Base-by-base conservation (phyloP, 1,140 invertebrate species). In the Cylas formicarius region DNA sequence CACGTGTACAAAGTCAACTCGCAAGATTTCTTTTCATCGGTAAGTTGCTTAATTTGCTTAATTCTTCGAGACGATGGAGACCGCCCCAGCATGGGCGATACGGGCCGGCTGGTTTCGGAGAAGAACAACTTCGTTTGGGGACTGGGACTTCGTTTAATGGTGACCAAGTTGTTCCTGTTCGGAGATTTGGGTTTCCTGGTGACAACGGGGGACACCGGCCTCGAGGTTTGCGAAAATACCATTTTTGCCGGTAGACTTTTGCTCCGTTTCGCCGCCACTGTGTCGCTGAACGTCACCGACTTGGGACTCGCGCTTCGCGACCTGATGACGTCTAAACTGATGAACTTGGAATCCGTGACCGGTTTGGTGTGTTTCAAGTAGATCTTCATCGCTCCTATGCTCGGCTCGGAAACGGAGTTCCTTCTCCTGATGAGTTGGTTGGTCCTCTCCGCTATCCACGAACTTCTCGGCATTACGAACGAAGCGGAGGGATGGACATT, bases 281-380 rank as follows among this genome's bases (percentile, higher is more conserved):
- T 37, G 20, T 52, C 46, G 37, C 47, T 35, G 37, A 54, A 57
- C 11, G 71, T 47, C 3, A 58, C 44, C 1, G 54, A 51, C 48
- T 61, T 60, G 4, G 59, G 59, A 24, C 58, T 59, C n/a, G 35
- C 56, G 6, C 58, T 61, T 45, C 63, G 53, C 1, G 63, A 64
- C 9, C 62, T 44, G 18, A 58, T 35, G 8, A 52, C 38, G 52
- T 86, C 82, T 67, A 78, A 75, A 46, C 71, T 73, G 55, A 73
- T 74, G 62, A 86, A 85, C 51, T 76, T 74, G 0, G 83, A 86
- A 50, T 81, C 72, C 3, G 76, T 77, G 0, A 85, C 82, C 10
- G 82, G 80, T 60, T 75, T 77, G 41, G 78, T 80, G 46, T 81
- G 71, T 10, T 74, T 67, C 23, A 86, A 66, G 60, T 84, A 85